Evolutionary conservation across 2,797 vertebrate species (phyloP), one percentile per base, ranked within the genome.

Genomic region (Phylloscopus collybita): DNA sequence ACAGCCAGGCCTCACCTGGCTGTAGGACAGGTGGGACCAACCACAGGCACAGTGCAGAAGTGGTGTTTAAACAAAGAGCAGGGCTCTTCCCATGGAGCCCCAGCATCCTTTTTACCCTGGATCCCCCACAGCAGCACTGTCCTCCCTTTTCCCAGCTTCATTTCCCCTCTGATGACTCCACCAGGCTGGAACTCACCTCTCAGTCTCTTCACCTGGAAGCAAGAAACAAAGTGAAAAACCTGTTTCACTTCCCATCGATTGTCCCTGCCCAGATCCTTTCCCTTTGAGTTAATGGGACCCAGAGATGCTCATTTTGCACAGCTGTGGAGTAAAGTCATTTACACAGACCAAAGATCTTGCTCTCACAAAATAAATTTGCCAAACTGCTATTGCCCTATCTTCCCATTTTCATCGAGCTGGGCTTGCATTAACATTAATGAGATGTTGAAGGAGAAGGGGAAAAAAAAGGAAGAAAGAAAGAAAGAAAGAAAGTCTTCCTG

Each of bases 391-490:
- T 93, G 79, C 92, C 81, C 81, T 92, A 65, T 93, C 84, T 95
- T 92, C 67, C 47, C 53, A 60, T 95, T 96, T 94, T 96, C 75
- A 88, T 93, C 1, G 9, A 96, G 84, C 75, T 80, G 64, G 71
- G 72, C 60, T 80, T 80, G 53, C 81, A 95, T 96, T 97, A 96
- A 85, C 93, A 95, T 96, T 96, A 95, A 96, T 95, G 88, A 88
- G 79, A 94, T 91, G 91, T 76, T 95, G 92, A 93, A 86, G 65
- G 34, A 95, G 44, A 88, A 78, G 5, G 10, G 11, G 3, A 27
- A 47, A 57, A n/a, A 47, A 44, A 30, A 47, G 11, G 4, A 72
- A 59, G 13, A 30, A 88, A 20, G 18, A 20, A 53, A 53, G 29
- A 74, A 75, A 50, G 6, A 20, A 53, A 53, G 29, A 74, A 75